Evolutionary conservation across 2,888 invertebrate genomes (phyloP), one percentile per base, ranked within the genome.

Genomic region (Oasisia sp.): DNA sequence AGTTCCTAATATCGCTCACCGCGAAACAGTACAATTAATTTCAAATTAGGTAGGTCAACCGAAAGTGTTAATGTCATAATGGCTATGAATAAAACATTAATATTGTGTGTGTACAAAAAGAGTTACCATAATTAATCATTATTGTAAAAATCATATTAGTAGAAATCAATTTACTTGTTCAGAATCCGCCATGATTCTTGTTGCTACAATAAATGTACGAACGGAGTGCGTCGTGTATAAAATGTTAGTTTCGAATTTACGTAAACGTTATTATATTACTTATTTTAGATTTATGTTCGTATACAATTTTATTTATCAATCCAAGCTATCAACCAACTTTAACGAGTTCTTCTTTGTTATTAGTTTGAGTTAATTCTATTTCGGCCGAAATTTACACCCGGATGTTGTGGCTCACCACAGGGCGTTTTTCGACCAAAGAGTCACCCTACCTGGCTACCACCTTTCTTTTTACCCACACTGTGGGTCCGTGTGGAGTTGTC

Each of bases 131-230:
- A 74, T 7, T 14, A 56, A 56, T 38, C 38, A 38, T 4, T 38
- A 38, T 4, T 38, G 38, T 38, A 38, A 38, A 38, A 38, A 38
- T 38, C 38, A 27, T 74, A 74, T 74, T 27, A 27, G 27, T 74
- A 74, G 27, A 74, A 74, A 74, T 74, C 74, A 74, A 74, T 27
- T 74, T 74, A 74, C 74, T 74, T 74, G 74, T 74, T 74, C 74
- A 74, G 74, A 74, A 74, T 74, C 74, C 74, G 74, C 74, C 74
- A 74, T 74, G 74, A 74, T 74, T 74, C 74, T 74, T 74, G 74
- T 74, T 74, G 74, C 74, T 74, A 74, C 74, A 74, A 74, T 74
- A 74, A 74, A 74, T 74, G 74, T 74, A 19, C 19, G 74, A 27
- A 14, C 74, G n/a, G 74, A 74, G 74, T n/a, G 74, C 74, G 5